Evolutionary conservation across 2,113 vertebrate species (phyloP), one percentile per base, ranked within the genome.

Genomic region (Xenopus borealis): DNA sequence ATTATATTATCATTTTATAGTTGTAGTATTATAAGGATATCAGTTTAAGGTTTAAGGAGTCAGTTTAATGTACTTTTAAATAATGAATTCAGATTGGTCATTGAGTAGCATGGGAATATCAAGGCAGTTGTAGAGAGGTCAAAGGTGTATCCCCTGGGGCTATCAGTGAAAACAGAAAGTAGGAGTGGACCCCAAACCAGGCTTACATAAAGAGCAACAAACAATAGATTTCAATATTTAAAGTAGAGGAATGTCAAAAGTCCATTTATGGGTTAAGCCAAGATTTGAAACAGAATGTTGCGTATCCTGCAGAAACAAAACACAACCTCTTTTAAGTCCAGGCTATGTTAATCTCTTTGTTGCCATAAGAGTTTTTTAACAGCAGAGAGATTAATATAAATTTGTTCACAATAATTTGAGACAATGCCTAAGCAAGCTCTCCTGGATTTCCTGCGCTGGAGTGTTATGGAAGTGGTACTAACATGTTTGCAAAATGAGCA

Each of bases 401-500:
- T 62, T 61, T n/a, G 18, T 44, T 66, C 50, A 40, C 33, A 66
- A 12, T 67, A 20, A n/a, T 62, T 68, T 62, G 19, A 52, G 65
- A 75, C 72, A 68, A 75, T 62, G 58, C n/a, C 59, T 23, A 13
- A 57, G 23, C 47, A 1, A 67, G 20, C 19, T 14, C 50, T 13
- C 50, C 65, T 50, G 46, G 72, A 69, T 76, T 76, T 76, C 66
- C 73, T 63, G 66, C 66, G 20, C 46, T 45, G 17, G n/a, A 76
- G 66, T 20, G 58, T 27, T 63, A 55, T 55, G 53, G 0, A 76
- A 76, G 30, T 63, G 45, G 33, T 4, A 55, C n/a, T 55, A 62
- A 69, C 58, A 63, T 57, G 66, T 76, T 76, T 63, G 23, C 66
- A 63, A 76, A 76, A 76, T 76, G 59, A 69, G 69, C 59, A 69